Base-by-base conservation (phyloP, 2,888 invertebrate species). In the Polymixis flavicincta region DNA sequence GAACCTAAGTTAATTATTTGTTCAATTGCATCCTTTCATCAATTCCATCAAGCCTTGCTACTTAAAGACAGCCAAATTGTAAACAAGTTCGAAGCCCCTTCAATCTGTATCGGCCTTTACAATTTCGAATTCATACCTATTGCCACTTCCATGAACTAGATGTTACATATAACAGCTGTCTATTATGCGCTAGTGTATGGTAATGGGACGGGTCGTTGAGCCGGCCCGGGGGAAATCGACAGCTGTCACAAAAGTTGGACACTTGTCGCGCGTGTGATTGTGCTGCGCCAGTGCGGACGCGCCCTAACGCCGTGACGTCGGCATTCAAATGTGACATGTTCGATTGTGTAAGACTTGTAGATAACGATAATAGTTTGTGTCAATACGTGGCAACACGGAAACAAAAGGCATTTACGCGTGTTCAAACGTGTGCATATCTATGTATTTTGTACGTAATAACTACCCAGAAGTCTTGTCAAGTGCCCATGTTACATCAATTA, bases 181-280 rank as follows among this genome's bases (percentile, higher is more conserved):
- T 69, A 66, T 74, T 74, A 69, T 32, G 52, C 22, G 32, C 54
- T 69, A 60, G 80, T 76, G 65, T 83, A 85, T 84, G 88, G 83
- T 85, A 86, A 86, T 85, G 73, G 67, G 83, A 70, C 73, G 78
- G 71, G 77, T 85, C 76, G 85, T 73, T 79, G 76, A 67, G 88
- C 59, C 68, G 79, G n/a, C 85, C 76, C 85, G 73, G 77, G 84
- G 89, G 89, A 89, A 87, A 89, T 89, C 86, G 90, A 89, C 90
- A 89, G 89, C 82, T 87, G 85, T 87, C 86, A 80, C 77, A 73
- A 83, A 86, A 84, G 77, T 87, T 86, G 80, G 85, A 80, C 81
- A 83, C 78, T 84, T 83, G 71, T 75, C 71, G 81, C 85, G 85
- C 81, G 68, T 60, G 71, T 81, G 76, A 82, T 82, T 72, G 82